Base-by-base conservation (phyloP, 2,113 vertebrate genomes). In the Bos taurus region DNA sequence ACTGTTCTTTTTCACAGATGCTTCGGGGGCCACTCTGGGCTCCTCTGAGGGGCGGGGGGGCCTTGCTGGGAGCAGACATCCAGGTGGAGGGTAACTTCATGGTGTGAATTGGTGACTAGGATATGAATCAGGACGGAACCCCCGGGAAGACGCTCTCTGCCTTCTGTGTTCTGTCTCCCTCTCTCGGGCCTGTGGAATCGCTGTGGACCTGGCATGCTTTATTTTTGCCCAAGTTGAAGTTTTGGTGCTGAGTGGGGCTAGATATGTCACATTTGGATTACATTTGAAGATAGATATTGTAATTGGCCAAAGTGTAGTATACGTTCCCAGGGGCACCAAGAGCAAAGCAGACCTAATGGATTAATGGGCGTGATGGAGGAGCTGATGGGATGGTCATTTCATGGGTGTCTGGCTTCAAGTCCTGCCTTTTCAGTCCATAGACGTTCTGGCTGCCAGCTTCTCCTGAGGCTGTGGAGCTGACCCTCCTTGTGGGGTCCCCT, bases 101-200 rank as follows among this genome's bases (percentile, higher is more conserved):
- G 15, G 48, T 77, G 28, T 50, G 54, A 28, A 4, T 46, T 26
- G 0, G 4, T 77, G 78, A 26, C 14, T 1, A 21, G n/a, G 46
- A 9, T 19, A 26, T 25, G 7, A 4, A 2, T 57, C 17, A 23
- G 84, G 26, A 14, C 0, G 0, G 57, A 23, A 6, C 4, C 4
- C 40, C 28, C 5, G 4, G 10, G 36, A 9, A 8, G 43, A 1
- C 4, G 23, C 36, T 36, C 33, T 46, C 33, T 30, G 77, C 78
- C 83, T 33, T 57, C 14, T 3, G 10, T 59, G 40, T 4, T 4
- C 50, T 36, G 2, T 15, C 2, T 77, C 52, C 11, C 46, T 67
- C 62, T 36, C 54, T 59, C 7, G 26, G 77, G 33, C 23, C 3
- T 2, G 6, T 7, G 23, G 60, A 7, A 5, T 50, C 5, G 1